Evolutionary conservation across 2,797 vertebrate species (phyloP).

Genomic region (Poeciliopsis infans): DNA sequence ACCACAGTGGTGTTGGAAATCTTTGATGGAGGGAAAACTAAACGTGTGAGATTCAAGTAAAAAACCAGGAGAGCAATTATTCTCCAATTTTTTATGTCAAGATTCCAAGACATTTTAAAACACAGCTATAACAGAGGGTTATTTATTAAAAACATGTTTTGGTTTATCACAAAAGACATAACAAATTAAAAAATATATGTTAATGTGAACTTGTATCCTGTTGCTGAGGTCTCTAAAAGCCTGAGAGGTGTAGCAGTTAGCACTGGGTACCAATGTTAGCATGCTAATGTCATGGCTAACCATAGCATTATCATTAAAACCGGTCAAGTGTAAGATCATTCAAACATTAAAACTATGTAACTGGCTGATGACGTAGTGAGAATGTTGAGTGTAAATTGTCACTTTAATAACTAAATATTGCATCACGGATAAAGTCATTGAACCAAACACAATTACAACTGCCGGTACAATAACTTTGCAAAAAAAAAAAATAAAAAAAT

Average conservation of each 20-base stretch:
- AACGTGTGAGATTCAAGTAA: slow-evolving; percentile 3
- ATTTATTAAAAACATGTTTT: too few species aligned
- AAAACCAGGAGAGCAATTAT: slow-evolving; percentile 31
- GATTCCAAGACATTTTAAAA: background rate
- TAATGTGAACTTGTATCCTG: background rate
- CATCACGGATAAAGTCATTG: background rate
- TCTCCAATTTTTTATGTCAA: background rate
- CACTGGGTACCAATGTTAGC: background rate
- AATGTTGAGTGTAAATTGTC: background rate
- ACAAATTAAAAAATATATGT: background rate
- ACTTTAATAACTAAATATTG: background rate
- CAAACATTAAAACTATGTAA: background rate
- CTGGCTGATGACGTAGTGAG: background rate
- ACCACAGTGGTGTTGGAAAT: slow-evolving; percentile 8
- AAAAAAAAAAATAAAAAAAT: background rate
- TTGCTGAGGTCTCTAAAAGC: background rate
- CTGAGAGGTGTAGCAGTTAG: background rate
- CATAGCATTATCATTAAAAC: background rate
- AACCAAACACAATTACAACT: background rate
- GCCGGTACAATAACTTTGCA: background rate
- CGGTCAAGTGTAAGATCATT: background rate
- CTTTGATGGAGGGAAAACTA: slow-evolving; percentile 1
- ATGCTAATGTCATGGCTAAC: background rate
- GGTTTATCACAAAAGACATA: background rate
- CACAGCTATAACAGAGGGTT: background rate